Base-by-base conservation (phyloP, 2,888 invertebrate species). In the Drosophila gaucha region DNA sequence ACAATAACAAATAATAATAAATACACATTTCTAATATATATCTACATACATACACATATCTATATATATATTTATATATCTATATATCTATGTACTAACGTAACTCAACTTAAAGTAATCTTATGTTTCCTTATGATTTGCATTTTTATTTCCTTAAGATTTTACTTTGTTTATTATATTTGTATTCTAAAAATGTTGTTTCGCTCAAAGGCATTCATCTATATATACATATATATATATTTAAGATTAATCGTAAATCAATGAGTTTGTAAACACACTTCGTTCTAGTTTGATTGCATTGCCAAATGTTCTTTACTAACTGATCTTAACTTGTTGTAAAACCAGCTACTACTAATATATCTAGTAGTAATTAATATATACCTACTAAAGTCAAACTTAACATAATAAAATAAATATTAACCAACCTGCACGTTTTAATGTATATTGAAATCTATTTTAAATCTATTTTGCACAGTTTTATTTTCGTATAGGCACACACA, bases 301-400 rank as follows among this genome's bases (percentile, higher is more conserved):
- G 35, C 35, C 44, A 67, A 66, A 69, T 76, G 82, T 82, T 86
- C 86, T 86, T 86, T 78, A 82, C 82, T 82, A 86, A 86, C 75
- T 67, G 80, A 79, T 85, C 80, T 84, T 84, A 86, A 86, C 69
- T 60, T 55, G 55, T 30, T 75, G 78, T 83, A 77, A 82, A 73
- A 66, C 39, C 46, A 31, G 26, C 58, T 63, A 65, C 58, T 54
- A 57, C 58, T 71, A 62, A 62, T 66, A 58, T 43, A 49, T 12
- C 43, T 38, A 52, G 54, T 50, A 63, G 55, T 43, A 47, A 12
- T 12, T 46, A 62, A 57, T 41, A 64, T 56, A 30, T 14, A 59
- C 58, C n/a, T 46, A 57, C 39, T 41, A 51, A 72, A 84, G 70
- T 69, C 41, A 55, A 64, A 33, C 67, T 64, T 47, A 76, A 60